Evolutionary conservation across 1,140 invertebrate species (phyloP).

Genomic region (Meloidogyne chitwoodi): DNA sequence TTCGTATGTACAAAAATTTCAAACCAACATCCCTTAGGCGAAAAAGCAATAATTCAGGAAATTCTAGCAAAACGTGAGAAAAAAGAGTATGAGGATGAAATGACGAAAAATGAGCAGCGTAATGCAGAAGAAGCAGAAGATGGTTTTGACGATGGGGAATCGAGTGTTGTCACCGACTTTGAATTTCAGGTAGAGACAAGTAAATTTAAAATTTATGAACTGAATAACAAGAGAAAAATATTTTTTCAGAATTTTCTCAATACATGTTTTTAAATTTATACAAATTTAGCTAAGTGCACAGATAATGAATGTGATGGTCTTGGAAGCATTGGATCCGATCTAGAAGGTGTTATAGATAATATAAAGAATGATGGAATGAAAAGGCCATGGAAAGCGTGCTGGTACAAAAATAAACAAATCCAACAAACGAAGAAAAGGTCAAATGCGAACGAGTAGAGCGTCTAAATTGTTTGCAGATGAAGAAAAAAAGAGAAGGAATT

Average conservation of each 20-base stretch:
- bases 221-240: too few species aligned
- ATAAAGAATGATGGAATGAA: not conserved
- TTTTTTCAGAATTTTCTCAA: too few species aligned
- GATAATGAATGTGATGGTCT: not conserved
- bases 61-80: constrained; percentile 13
- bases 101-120: not conserved
- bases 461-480: too few species aligned
- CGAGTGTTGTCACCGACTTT: constrained; percentile 12
- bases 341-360: not conserved
- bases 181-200: constrained; percentile 21
- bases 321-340: constrained; percentile 10
- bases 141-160: not conserved
- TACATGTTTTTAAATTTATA: too few species aligned
- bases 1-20: constrained; percentile 86
- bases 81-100: not conserved
- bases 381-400: not conserved
- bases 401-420: constrained; percentile 1
- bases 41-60: constrained; percentile 7
- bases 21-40: constrained; percentile 70
- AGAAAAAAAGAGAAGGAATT: not conserved
- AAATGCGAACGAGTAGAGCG: too few species aligned
- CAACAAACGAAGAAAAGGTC: not conserved
- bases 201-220: too few species aligned
- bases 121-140: not conserved
- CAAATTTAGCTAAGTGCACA: constrained; percentile 7